These are phyloP conservation scores for Ranitomeya variabilis DNA, from an alignment of 2,113 vertebrate genomes.

Conservation along the genomic window DNA sequence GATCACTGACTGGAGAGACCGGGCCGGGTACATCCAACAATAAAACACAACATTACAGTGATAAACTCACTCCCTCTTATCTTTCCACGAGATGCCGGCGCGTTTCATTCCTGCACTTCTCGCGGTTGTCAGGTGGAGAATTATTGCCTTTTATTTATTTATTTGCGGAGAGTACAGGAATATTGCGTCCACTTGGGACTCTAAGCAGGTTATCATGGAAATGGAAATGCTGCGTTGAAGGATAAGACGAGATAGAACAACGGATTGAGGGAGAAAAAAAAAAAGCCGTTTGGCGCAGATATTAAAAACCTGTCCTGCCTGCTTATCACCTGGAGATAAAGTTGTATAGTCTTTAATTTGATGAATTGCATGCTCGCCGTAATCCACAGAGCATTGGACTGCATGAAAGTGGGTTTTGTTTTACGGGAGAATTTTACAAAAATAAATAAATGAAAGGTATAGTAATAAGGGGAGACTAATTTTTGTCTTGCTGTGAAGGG, in stretches of 20 bases:
- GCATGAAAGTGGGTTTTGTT: not conserved
- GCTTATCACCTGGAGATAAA: conserved; percentile 41
- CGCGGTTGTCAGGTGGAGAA: conserved; percentile 22
- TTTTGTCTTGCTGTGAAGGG: not conserved
- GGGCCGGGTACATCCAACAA: not conserved
- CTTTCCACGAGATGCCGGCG: not conserved
- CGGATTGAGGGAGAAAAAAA: conserved; percentile 13
- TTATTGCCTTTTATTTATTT: conserved; percentile 52
- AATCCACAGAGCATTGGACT: not conserved
- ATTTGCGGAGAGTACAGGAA: conserved; percentile 17
- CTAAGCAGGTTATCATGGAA: conserved; percentile 37
- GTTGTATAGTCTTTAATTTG: conserved; percentile 46
- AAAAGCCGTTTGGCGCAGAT: not conserved
- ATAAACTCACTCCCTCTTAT: conserved; percentile 46
- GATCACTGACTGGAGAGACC: not conserved
- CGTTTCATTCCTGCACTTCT: conserved; percentile 35
- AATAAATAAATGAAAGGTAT: not conserved
- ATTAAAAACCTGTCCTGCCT: conserved; percentile 20
- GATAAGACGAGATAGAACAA: conserved; percentile 40
- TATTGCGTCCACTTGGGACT: conserved; percentile 43
- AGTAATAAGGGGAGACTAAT: not conserved
- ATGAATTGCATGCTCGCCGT: conserved; percentile 20
- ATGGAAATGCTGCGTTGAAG: conserved; percentile 6
- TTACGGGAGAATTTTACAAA: not conserved
- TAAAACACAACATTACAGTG: conserved; percentile 45